A percentile compares a stretch with the other conserved stretches of the same genome.
Conservation (phyloP, 1,140 invertebrate genomes). For the Panulirus ornatus region DNA sequence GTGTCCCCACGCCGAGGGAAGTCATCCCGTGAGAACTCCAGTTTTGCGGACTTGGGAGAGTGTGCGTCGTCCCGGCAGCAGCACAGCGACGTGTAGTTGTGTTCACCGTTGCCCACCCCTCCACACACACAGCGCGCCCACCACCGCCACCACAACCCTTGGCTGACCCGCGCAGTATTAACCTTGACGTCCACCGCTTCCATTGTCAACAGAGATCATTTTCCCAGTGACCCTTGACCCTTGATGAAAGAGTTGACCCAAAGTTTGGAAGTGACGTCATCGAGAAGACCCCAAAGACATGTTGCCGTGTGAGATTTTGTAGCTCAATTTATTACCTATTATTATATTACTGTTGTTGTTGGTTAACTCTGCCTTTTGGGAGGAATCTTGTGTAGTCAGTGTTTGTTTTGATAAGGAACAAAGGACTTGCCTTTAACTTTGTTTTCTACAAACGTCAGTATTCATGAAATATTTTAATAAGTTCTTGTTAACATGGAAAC, state of each 20-base stretch:
- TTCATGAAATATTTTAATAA: neutral
- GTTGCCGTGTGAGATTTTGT: neutral
- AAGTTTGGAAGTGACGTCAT: neutral
- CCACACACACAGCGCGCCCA: neutral
- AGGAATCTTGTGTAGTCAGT: neutral
- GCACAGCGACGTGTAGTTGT: too few species aligned
- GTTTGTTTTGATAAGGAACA: neutral
- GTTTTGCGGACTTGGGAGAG: too few species aligned
- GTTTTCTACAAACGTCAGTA: neutral
- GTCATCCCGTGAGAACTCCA: neutral
- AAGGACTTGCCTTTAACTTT: neutral
- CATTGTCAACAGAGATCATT: neutral
- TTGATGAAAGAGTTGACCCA: neutral
- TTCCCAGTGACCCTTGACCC: neutral
- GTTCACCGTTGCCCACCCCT: too few species aligned
- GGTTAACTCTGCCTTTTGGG: neutral
- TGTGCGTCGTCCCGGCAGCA: too few species aligned
- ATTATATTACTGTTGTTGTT: neutral
- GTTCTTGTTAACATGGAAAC: neutral
- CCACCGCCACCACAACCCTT: neutral
- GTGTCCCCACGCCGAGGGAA: neutral
- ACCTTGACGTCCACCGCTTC: neutral
- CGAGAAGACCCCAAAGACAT: neutral
- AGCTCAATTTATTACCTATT: conserved; percentile 10
- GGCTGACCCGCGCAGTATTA: neutral